A percentile compares a stretch with the other conserved stretches of the same genome.
Conservation (phyloP, 2,888 invertebrate genomes). For the Marasmarcha lunaedactyla region DNA sequence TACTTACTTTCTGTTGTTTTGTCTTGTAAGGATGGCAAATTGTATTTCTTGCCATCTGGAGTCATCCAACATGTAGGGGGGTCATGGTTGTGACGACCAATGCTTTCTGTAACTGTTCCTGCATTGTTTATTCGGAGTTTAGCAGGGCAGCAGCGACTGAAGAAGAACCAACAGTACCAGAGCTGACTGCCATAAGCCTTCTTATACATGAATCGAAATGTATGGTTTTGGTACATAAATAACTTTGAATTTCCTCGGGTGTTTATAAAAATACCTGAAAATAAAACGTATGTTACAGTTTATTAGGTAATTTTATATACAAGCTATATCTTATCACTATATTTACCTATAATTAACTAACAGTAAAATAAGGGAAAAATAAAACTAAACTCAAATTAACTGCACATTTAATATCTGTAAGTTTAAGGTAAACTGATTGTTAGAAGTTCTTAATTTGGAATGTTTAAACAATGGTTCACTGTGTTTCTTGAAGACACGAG, state of each 20-base stretch:
- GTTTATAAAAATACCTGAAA: conserved; percentile 64
- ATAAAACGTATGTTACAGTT: conserved; percentile 16
- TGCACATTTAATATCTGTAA: too few relatives aligned
- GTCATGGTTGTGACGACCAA: conserved; percentile 59
- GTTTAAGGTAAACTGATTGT: too few relatives aligned
- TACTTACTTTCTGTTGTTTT: conserved; percentile 24
- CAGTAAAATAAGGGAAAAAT: too few relatives aligned
- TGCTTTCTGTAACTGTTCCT: conserved; percentile 55
- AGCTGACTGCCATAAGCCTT: conserved; percentile 64
- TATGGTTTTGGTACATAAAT: conserved; percentile 63
- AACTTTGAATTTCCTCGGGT: conserved; percentile 62
- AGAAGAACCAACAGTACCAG: conserved; percentile 67
- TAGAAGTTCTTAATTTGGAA: too few relatives aligned
- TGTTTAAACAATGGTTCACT: too few relatives aligned
- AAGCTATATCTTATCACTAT: conserved; percentile 1
- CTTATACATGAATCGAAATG: conserved; percentile 64
- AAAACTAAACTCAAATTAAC: too few relatives aligned
- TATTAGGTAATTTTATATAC: conserved; percentile 14
- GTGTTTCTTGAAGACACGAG: too few relatives aligned
- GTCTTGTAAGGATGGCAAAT: conserved; percentile 45
- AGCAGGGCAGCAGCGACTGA: conserved; percentile 59
- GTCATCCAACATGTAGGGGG: conserved; percentile 66
- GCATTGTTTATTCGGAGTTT: conserved; percentile 56
- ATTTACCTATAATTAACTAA: too few relatives aligned
- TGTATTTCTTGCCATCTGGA: conserved; percentile 59